phyloP scores from a whole-genome alignment of 2,888 invertebrate genomes.

The Serripes groenlandicus region DNA sequence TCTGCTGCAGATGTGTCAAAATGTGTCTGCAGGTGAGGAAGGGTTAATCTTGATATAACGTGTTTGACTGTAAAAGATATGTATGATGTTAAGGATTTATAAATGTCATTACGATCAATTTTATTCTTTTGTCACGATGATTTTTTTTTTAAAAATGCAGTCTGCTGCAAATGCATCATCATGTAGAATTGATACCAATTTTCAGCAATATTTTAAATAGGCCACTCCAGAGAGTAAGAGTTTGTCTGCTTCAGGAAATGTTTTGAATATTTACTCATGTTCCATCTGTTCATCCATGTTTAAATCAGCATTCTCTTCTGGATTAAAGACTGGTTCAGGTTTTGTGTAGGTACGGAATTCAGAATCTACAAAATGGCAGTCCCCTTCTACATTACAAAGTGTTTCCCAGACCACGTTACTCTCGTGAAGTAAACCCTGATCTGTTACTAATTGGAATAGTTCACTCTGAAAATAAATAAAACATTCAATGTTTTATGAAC shows the following conservation, averaged over 20 bases:
- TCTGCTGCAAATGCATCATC: too few relatives aligned
- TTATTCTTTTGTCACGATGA: too few relatives aligned
- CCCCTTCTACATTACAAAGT: constrained; percentile 88
- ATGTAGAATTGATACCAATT: neutral
- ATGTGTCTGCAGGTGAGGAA: too few relatives aligned
- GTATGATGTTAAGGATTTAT: too few relatives aligned
- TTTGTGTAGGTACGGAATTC: constrained; percentile 86
- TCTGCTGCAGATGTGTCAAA: too few relatives aligned
- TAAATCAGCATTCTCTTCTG: constrained; percentile 69
- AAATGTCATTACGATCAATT: too few relatives aligned
- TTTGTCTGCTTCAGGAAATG: neutral
- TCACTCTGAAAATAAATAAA: constrained; percentile 87
- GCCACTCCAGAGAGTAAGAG: too few relatives aligned
- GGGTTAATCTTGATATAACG: too few relatives aligned
- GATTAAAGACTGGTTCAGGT: constrained; percentile 72
- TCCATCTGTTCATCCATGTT: constrained; percentile 85
- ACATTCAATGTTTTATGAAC: too few relatives aligned
- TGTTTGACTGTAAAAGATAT: too few relatives aligned
- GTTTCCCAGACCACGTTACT: constrained; percentile 88
- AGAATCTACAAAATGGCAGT: constrained; percentile 88
- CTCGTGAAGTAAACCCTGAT: constrained; percentile 88
- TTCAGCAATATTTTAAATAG: neutral
- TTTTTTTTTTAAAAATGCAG: too few relatives aligned
- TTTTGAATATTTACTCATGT: constrained; percentile 86
- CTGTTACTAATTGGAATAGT: constrained; percentile 88